Percentiles rank a stretch among this genome's conserved stretches.
Evolutionary conservation across 2,888 invertebrate species (phyloP).

Genomic region (Rhagium mordax): DNA sequence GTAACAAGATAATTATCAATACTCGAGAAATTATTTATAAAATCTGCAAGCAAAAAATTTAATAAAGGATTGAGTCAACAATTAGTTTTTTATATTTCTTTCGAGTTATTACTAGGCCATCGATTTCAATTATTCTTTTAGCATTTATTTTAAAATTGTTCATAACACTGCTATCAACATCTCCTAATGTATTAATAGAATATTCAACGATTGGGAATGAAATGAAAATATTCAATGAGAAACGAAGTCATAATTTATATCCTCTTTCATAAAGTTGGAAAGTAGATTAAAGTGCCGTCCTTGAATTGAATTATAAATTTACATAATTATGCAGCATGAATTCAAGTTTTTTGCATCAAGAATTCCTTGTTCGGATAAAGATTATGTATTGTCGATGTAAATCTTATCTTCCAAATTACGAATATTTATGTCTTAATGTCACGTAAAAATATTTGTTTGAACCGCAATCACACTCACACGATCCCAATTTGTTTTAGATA

Average conservation of each 20-base stretch:
- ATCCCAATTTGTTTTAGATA: not conserved
- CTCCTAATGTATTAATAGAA: conserved; percentile 38
- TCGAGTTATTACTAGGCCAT: not conserved
- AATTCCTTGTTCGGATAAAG: conserved; percentile 24
- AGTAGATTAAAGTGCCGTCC: conserved; percentile 45
- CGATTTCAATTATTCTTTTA: not conserved
- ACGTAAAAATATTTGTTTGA: conserved; percentile 12
- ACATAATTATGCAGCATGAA: conserved; percentile 42
- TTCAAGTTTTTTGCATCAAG: conserved; percentile 26
- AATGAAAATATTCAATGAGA: conserved; percentile 35
- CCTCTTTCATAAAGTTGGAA: conserved; percentile 39
- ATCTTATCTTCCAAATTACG: conserved; percentile 23
- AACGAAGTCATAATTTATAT: conserved; percentile 36
- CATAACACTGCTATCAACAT: not conserved
- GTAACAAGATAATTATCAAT: too few relatives aligned
- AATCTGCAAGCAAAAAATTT: too few relatives aligned
- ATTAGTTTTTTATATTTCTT: too few relatives aligned
- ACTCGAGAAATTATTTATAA: too few relatives aligned
- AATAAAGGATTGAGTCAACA: too few relatives aligned
- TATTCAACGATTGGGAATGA: conserved; percentile 21
- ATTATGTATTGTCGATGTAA: conserved; percentile 25
- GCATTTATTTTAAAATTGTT: not conserved
- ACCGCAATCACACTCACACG: not conserved
- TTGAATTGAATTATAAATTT: conserved; percentile 47
- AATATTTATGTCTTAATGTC: conserved; percentile 10